Conservation (phyloP, 2,888 invertebrate genomes). For the Zaprionus lineosus region DNA sequence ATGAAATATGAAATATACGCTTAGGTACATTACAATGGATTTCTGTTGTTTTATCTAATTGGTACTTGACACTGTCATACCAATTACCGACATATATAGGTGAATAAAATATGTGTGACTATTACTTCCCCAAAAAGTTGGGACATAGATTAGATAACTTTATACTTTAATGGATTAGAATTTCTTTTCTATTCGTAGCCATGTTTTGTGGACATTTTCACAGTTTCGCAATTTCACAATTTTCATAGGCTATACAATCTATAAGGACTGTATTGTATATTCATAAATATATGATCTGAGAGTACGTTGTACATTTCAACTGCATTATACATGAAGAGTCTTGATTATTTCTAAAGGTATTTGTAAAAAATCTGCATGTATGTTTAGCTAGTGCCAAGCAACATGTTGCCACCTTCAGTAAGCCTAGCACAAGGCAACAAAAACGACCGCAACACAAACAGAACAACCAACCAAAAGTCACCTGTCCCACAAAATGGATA, state of each 20-base stretch:
- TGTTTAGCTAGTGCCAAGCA: slow-evolving; percentile 22
- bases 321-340: slow-evolving; percentile 29
- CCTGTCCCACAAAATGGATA: slow-evolving; percentile 16
- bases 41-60: slow-evolving; percentile 53
- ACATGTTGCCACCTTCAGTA: slow-evolving; percentile 39
- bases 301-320: too few species aligned
- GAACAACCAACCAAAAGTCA: slow-evolving; percentile 14
- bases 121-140: too few species aligned
- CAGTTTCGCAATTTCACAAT: slow-evolving; percentile 3
- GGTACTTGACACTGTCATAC: slow-evolving; percentile 37
- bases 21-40: slow-evolving; percentile 32
- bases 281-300: too few species aligned
- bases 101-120: too few species aligned
- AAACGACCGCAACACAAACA: slow-evolving; percentile 25
- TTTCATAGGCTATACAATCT: too few species aligned
- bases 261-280: too few species aligned
- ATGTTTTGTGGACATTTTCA: neutral
- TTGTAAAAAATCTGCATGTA: neutral
- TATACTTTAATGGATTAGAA: slow-evolving; percentile 40
- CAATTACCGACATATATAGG: slow-evolving; percentile 1
- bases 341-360: slow-evolving; percentile 10
- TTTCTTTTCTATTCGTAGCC: neutral
- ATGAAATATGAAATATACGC: neutral
- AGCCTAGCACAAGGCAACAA: slow-evolving; percentile 27
- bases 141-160: slow-evolving; percentile 34